Base-by-base conservation (phyloP, 2,888 invertebrate genomes). In the Petrolisthes cinctipes region DNA sequence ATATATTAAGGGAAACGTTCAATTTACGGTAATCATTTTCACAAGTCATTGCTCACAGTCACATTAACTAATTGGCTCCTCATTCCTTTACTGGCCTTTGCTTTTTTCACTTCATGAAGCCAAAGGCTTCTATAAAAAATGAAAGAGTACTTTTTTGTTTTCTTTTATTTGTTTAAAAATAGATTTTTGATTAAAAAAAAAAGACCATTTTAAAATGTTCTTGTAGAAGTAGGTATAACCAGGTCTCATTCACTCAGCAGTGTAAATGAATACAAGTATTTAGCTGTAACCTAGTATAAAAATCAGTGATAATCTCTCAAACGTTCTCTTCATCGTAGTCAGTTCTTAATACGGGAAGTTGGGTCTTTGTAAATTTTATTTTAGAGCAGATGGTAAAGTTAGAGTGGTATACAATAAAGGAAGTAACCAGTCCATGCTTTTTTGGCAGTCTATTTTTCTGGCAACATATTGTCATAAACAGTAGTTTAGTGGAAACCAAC, bases 381-480 rank as follows among this genome's bases (percentile, higher is more conserved):
- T 57, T 57, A 83, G 71, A 83, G 56, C 56, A 79, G 78, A 83
- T 86, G 83, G 86, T 83, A 86, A 82, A 80, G 83, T 79, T 81
- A 84, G 76, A 76, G 81, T 88, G 87, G 78, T 86, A 73, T 54
- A 61, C 56, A 83, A 73, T 81, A 84, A 57, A 84, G 87, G 80
- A 84, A 80, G 83, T 84, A 88, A 83, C 87, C 87, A 88, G 87
- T 84, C 84, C 84, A 84, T 88, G 87, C 87, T 88, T 83, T 88
- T 68, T 84, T 88, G 87, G 87, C 84, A 88, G 78, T 88, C 83
- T 88, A 88, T 88, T 88, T 88, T 88, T 88, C 84, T 81, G 87
- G 87, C 83, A 84, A 88, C 73, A 68, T 88, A 88, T 88, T 88
- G 83, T 84, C 87, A 80, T 84, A 78, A 88, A 80, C 83, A 80